These are phyloP conservation scores for Tamias sibiricus DNA, from an alignment of 2,113 vertebrate genomes.

Conservation along the genomic window DNA sequence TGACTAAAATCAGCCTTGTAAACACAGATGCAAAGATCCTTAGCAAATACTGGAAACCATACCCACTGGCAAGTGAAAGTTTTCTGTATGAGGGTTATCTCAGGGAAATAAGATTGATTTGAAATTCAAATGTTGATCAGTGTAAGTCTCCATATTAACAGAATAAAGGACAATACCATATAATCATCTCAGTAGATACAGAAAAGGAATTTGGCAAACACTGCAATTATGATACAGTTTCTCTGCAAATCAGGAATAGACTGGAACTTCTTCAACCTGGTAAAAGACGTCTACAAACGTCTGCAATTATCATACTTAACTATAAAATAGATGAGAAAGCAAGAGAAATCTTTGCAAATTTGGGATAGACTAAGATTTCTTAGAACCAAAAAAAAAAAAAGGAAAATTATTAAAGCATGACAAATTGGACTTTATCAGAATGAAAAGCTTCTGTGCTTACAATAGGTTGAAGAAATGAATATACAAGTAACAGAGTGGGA, in stretches of 20 bases:
- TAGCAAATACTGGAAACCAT: slow-evolving; percentile 39
- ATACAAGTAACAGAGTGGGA: background rate
- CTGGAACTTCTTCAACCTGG: background rate
- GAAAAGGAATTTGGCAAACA: slow-evolving; percentile 6
- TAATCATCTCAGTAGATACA: background rate
- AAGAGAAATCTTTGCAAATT: slow-evolving; percentile 18
- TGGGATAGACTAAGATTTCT: background rate
- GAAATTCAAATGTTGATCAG: slow-evolving; percentile 35
- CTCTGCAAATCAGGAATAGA: slow-evolving; percentile 16
- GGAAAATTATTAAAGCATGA: background rate
- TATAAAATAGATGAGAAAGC: background rate
- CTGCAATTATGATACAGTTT: slow-evolving; percentile 21
- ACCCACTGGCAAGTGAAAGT: background rate
- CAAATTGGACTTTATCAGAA: background rate
- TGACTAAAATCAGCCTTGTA: background rate
- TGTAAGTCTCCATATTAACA: slow-evolving; percentile 21
- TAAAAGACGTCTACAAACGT: background rate
- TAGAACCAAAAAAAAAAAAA: background rate
- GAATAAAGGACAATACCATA: slow-evolving; percentile 5
- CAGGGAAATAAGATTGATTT: slow-evolving; percentile 39
- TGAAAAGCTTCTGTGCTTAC: background rate
- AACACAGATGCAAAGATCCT: background rate
- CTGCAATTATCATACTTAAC: background rate
- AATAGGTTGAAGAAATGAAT: slow-evolving; percentile 17
- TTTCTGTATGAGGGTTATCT: background rate